A percentile compares a stretch with the other conserved stretches of the same genome.
These are phyloP conservation scores for Microdon myrmicae DNA, from an alignment of 2,888 invertebrate genomes.

Conservation along the genomic window DNA sequence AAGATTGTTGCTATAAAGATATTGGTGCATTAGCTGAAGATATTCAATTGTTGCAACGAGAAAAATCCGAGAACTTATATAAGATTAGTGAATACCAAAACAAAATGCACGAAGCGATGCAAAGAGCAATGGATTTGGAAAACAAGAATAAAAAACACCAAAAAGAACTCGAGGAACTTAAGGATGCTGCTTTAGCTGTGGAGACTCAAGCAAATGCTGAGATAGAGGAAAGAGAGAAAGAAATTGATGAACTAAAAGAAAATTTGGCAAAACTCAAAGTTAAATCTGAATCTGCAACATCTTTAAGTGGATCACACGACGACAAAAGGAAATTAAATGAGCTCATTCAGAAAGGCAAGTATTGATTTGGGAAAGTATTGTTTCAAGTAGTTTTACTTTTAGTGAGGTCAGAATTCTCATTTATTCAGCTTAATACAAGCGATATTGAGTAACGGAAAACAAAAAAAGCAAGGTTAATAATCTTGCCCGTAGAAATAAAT, in stretches of 20 bases:
- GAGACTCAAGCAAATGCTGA: constrained; percentile 81
- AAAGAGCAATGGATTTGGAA: constrained; percentile 77
- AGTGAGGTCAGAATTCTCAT: no score
- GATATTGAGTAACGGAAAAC: no score
- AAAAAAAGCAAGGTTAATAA: no score
- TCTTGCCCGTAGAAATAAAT: no score
- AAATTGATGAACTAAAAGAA: constrained; percentile 61
- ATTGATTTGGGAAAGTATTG: no score
- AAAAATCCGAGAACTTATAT: constrained; percentile 68
- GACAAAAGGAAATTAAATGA: constrained; percentile 72
- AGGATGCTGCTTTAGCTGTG: constrained; percentile 78
- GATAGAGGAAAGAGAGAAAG: constrained; percentile 70
- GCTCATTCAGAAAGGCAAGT: constrained; percentile 71
- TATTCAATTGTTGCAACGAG: constrained; percentile 71
- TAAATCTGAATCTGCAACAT: constrained; percentile 27
- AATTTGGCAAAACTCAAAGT: constrained; percentile 55
- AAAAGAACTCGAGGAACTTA: constrained; percentile 78
- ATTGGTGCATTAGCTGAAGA: constrained; percentile 70
- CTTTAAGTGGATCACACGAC: constrained; percentile 59
- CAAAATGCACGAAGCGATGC: constrained; percentile 80
- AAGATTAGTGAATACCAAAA: constrained; percentile 61
- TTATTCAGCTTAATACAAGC: no score
- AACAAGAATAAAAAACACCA: constrained; percentile 78
- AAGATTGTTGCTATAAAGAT: constrained; percentile 75
- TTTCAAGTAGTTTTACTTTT: no score